phyloP scores from a whole-genome alignment of 2,888 invertebrate species.

The Melieria omissa region DNA sequence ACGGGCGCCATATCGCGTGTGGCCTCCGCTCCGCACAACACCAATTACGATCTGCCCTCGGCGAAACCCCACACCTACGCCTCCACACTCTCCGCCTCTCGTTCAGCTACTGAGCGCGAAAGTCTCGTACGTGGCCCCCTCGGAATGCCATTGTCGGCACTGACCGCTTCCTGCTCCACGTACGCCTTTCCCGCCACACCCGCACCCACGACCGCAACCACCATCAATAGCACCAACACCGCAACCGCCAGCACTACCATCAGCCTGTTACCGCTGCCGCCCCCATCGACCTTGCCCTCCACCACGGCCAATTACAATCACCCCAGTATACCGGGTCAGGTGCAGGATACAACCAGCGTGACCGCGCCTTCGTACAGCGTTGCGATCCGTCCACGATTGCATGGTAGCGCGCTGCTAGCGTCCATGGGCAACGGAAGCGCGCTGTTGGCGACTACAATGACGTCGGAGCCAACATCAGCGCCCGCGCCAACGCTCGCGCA shows the following conservation, averaged over 20 bases:
- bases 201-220: constrained; percentile 21
- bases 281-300: constrained; percentile 49
- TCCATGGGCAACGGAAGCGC: constrained; percentile 21
- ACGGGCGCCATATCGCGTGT: constrained; percentile 47
- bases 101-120: constrained; percentile 39
- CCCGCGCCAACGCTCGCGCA: not conserved
- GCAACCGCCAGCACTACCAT: constrained; percentile 41
- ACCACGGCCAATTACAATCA: constrained; percentile 37
- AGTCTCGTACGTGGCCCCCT: constrained; percentile 55
- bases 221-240: constrained; percentile 39
- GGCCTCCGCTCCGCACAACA: constrained; percentile 49
- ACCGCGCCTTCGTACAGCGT: not conserved
- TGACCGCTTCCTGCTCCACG: constrained; percentile 53
- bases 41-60: constrained; percentile 57
- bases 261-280: constrained; percentile 54
- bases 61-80: constrained; percentile 59
- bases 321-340: constrained; percentile 56
- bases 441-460: not conserved
- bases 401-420: too few relatives aligned
- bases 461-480: not conserved
- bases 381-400: not conserved
- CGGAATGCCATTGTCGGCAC: constrained; percentile 53
- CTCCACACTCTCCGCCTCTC: constrained; percentile 41
- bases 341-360: constrained; percentile 34
- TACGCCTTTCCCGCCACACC: constrained; percentile 50